Base-by-base conservation (phyloP, 2,113 vertebrate genomes). In the Psephotus haematonotus region DNA sequence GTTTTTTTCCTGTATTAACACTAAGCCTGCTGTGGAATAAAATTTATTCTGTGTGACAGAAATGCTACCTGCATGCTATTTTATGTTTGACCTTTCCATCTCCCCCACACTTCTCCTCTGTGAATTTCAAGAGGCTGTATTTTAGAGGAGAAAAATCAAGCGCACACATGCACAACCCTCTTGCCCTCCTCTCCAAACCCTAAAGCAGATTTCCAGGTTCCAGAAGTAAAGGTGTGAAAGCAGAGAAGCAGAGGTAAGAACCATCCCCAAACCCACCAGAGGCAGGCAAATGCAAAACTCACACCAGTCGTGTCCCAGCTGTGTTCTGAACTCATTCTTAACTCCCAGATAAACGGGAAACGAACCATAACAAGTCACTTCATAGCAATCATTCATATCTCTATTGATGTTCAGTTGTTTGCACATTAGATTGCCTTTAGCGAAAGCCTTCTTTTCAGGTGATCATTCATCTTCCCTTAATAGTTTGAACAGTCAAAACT, bases 291-390 rank as follows among this genome's bases (percentile, higher is more conserved):
- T 2, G 3, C 10, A 60, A 60, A 83, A 27, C 39, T 71, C 22
- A 3, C 8, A 31, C 9, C 13, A 70, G 12, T 55, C 28, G 17
- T 15, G 46, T 67, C 24, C 18, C 17, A 60, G 39, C 33, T 80
- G n/a, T 19, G 1, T 70, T 88, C 28, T 19, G 13, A 70, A 47
- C 10, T 82, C 75, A 11, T 62, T 70, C 18, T 18, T 39, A 74
- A 67, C 37, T 81, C 16, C 37, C 71, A 44, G 2, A 0, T 29
- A 5, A 65, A 8, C 4, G 3, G 41, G 11, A 88, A 90, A 52
- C 13, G 4, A 78, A 60, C 8, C 23, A 5, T 13, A 43, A 81
- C 7, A 46, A 43, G 12, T 53, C 0, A 0, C 31, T 86, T 69
- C 2, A 0, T 18, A 43, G 50, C 7, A 5, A 81, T 53, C 12